Base-by-base conservation (phyloP, 2,888 invertebrate species). In the Helleia helle region DNA sequence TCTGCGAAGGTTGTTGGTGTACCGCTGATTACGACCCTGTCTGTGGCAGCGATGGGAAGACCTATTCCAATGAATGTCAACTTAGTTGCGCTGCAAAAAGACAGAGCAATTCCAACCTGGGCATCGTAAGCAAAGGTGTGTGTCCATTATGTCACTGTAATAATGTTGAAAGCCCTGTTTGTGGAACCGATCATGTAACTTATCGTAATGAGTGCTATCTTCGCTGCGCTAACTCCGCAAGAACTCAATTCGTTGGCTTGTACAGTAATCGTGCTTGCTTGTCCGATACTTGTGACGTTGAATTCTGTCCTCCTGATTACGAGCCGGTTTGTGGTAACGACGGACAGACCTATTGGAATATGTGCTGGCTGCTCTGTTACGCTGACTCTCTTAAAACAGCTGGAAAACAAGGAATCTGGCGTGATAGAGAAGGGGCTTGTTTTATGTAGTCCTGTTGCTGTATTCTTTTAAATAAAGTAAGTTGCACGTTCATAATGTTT, bases 291-390 rank as follows among this genome's bases (percentile, higher is more conserved):
- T 55, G 53, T 11, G 43, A 36, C 11, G 55, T 57, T 26, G 39
- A 30, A 2, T 26, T 44, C 25, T 65, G 63, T 38, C 31, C 50
- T 0, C n/a, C 12, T 0, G 13, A 26, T 2, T 56, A 54, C 40
- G 22, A 42, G 1, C 62, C 65, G 0, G 51, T 59, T 5, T 67
- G 67, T 29, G 66, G 61, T 3, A 53, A 43, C 12, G 59, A 67
- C 41, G 11, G 41, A 2, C 40, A 46, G 13, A 62, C 54, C 1
- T 65, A 64, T 46, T 49, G 47, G 50, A 69, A 67, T 43, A 3
- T 24, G 0, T 63, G 62, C 44, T 59, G 52, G 55, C 38, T 65
- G 6, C 9, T 45, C 1, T 67, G 65, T 38, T 49, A 51, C 40
- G 55, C 47, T 25, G 41, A 41, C 9, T 63, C 58, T 27, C 49